These are phyloP conservation scores for Sinosuthora webbiana DNA, from an alignment of 2,113 vertebrate genomes.

Conservation along the genomic window DNA sequence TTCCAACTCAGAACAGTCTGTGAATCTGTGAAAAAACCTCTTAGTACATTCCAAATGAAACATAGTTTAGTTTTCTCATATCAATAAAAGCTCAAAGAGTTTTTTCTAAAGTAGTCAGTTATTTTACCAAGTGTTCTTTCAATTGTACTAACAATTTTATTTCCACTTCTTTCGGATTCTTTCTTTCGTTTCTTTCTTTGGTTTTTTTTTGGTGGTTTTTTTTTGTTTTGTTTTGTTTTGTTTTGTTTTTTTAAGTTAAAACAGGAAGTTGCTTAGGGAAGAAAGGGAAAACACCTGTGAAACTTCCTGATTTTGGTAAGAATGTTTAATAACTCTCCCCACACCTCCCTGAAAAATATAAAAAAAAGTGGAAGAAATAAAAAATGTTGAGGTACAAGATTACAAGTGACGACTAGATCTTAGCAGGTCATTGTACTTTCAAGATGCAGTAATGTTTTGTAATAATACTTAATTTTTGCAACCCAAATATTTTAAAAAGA, in stretches of 20 bases:
- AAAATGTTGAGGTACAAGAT: neutral
- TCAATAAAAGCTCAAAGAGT: neutral
- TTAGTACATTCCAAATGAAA: neutral
- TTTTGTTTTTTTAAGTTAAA: neutral
- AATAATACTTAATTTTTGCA: neutral
- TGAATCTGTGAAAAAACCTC: neutral
- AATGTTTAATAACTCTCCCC: neutral
- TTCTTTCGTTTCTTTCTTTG: neutral
- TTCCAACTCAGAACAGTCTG: neutral
- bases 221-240: neutral
- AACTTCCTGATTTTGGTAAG: slow-evolving; percentile 35
- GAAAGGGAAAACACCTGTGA: neutral
- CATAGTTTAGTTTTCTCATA: neutral
- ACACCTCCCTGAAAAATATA: neutral
- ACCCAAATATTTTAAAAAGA: neutral
- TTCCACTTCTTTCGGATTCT: neutral
- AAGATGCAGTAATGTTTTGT: neutral
- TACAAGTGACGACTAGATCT: neutral
- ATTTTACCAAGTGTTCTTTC: neutral
- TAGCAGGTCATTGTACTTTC: neutral
- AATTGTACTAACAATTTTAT: neutral
- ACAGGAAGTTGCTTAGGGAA: neutral
- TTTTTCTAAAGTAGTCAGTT: neutral
- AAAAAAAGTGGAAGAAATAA: neutral
- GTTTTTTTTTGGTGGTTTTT: too few relatives aligned